Conservation (phyloP, 2,888 invertebrate species). For the Scrobipalpa costella region DNA sequence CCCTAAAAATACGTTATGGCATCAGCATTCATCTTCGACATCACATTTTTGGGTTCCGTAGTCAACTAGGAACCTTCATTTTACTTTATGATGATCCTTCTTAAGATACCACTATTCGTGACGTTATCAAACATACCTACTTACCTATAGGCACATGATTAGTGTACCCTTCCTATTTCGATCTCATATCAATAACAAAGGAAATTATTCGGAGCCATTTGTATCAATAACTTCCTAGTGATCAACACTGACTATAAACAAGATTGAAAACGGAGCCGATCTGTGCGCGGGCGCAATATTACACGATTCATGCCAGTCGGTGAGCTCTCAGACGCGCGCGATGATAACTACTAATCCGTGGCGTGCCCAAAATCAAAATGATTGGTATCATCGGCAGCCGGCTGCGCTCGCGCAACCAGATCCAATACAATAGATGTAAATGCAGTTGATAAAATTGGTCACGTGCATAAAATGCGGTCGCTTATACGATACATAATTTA, state of each 20-base stretch:
- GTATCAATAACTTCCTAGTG: conserved; percentile 7
- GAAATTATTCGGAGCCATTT: conserved; percentile 13
- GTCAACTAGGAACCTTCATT: too few species aligned
- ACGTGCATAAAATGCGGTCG: conserved; percentile 26
- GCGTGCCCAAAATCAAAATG: conserved; percentile 22
- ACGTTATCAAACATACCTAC: too few species aligned
- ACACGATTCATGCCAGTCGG: conserved; percentile 5
- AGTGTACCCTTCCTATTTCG: background rate
- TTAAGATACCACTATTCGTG: too few species aligned
- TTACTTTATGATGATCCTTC: too few species aligned
- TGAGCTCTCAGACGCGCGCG: background rate
- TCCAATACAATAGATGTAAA: conserved; percentile 26
- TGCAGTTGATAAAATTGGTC: conserved; percentile 26
- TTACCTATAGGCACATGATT: background rate
- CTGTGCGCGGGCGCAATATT: conserved; percentile 11
- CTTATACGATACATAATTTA: conserved; percentile 23
- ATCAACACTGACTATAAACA: conserved; percentile 20
- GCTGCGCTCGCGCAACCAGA: conserved; percentile 17
- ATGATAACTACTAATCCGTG: conserved; percentile 19
- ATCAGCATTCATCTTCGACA: too few species aligned
- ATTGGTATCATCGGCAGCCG: conserved; percentile 21
- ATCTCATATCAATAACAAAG: conserved; percentile 2
- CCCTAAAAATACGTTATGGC: too few species aligned
- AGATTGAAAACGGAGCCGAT: conserved; percentile 15
- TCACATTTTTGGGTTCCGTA: too few species aligned